Percentiles rank a stretch among this genome's conserved stretches.
phyloP scores from a whole-genome alignment of 2,888 invertebrate genomes.

The Drosophila buzzatii region DNA sequence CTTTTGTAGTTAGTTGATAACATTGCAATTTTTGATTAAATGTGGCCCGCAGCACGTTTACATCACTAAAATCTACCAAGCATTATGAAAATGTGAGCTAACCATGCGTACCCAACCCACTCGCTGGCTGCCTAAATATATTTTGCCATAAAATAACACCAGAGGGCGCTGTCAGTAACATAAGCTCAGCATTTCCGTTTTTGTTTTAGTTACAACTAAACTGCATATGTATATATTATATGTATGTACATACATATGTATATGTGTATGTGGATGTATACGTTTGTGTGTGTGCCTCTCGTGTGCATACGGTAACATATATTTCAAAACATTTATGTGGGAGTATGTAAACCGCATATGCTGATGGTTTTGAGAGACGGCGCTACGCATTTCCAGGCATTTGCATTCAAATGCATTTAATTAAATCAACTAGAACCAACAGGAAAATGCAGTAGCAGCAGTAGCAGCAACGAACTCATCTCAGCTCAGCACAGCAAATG shows the following conservation, averaged over 20 bases:
- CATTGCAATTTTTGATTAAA: constrained; percentile 70
- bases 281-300: not conserved
- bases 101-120: not conserved
- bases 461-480: constrained; percentile 31
- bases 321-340: constrained; percentile 61
- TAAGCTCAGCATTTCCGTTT: constrained; percentile 72
- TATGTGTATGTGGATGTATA: not conserved
- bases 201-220: constrained; percentile 72
- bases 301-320: constrained; percentile 21
- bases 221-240: constrained; percentile 20
- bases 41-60: constrained; percentile 60
- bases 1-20: constrained; percentile 38
- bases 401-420: constrained; percentile 82
- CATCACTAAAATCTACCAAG: constrained; percentile 4
- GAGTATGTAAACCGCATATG: constrained; percentile 62
- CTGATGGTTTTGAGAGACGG: constrained; percentile 59
- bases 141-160: constrained; percentile 72
- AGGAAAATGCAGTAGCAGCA: constrained; percentile 56
- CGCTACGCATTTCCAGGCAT: constrained; percentile 68
- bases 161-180: constrained; percentile 75
- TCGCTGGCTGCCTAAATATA: constrained; percentile 44
- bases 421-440: constrained; percentile 81
- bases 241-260: constrained; percentile 4
- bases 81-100: constrained; percentile 60
- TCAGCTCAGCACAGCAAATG: constrained; percentile 34